A percentile compares a stretch with the other conserved stretches of the same genome.
These are phyloP conservation scores for Apteryx owenii DNA, from an alignment of 2,113 vertebrate species.

Conservation along the genomic window DNA sequence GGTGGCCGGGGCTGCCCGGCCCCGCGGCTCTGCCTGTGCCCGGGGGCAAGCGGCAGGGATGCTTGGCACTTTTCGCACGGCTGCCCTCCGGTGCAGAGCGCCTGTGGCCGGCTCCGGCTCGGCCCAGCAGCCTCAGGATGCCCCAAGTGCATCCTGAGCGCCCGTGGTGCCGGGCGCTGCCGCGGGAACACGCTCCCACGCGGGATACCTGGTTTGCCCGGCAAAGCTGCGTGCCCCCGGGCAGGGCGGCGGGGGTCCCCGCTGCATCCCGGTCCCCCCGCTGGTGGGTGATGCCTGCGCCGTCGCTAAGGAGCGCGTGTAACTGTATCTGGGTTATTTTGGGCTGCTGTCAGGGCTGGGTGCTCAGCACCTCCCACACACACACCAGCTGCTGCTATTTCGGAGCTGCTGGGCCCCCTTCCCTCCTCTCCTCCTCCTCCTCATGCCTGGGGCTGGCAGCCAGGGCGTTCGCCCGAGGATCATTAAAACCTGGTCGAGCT, in stretches of 20 bases:
- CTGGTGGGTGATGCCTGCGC: slow-evolving; percentile 54
- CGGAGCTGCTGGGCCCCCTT: slow-evolving; percentile 55
- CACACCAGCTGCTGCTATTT: slow-evolving; percentile 77
- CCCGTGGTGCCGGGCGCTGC: too few relatives aligned
- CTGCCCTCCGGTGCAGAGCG: fast-evolving
- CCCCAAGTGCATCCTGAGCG: neutral
- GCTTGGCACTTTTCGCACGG: neutral
- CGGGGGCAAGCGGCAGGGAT: fast-evolving
- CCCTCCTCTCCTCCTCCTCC: slow-evolving; percentile 38
- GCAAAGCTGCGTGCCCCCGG: neutral
- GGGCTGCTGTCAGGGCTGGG: slow-evolving; percentile 79
- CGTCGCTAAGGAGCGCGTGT: slow-evolving; percentile 71
- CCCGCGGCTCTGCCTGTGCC: neutral
- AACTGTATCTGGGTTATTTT: slow-evolving; percentile 83
- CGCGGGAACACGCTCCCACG: fast-evolving
- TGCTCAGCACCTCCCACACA: slow-evolving; percentile 76
- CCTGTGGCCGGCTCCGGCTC: fast-evolving
- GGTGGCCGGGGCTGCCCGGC: neutral
- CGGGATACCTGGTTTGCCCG: fast-evolving
- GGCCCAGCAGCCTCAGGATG: neutral
- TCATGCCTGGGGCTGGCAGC: neutral
- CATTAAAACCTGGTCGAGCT: neutral
- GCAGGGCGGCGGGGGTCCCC: fast-evolving
- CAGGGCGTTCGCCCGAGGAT: neutral
- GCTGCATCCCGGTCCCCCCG: neutral